Evolutionary conservation across 2,797 vertebrate genomes (phyloP).

Genomic region (Anniella stebbinsi): DNA sequence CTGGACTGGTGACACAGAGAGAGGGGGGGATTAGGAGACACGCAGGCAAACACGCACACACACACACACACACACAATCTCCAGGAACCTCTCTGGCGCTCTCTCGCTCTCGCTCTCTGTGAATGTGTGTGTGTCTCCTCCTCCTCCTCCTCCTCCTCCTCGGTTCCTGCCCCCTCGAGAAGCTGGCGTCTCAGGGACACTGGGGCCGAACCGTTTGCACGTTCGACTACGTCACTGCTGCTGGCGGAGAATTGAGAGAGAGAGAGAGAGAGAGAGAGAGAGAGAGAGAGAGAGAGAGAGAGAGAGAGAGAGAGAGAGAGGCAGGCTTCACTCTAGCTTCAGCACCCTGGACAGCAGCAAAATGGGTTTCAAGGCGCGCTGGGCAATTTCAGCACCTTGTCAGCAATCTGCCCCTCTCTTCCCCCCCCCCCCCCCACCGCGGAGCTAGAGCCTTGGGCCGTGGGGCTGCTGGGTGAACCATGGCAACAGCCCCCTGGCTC

Average conservation of each 20-base stretch:
- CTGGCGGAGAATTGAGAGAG: background rate
- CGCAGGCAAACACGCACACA: background rate
- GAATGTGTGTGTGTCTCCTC: no score
- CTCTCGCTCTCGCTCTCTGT: background rate
- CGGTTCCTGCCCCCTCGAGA: constrained; percentile 14
- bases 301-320: background rate
- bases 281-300: background rate
- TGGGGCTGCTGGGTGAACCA: background rate
- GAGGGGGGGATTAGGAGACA: background rate
- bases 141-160: constrained; percentile 4
- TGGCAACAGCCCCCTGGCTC: background rate
- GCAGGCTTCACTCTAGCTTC: background rate
- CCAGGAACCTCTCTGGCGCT: background rate
- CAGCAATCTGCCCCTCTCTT: no score
- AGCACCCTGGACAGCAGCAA: background rate
- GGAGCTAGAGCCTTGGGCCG: no score
- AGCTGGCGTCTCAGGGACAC: constrained; percentile 37
- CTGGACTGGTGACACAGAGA: background rate
- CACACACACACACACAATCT: background rate
- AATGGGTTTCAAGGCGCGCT: background rate
- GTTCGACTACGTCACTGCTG: constrained; percentile 67
- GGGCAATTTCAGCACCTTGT: background rate
- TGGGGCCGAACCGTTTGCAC: constrained; percentile 56
- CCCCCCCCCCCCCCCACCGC: no score
- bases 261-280: background rate